phyloP scores from a whole-genome alignment of 2,797 vertebrate genomes.

The Sebastes vulpes region DNA sequence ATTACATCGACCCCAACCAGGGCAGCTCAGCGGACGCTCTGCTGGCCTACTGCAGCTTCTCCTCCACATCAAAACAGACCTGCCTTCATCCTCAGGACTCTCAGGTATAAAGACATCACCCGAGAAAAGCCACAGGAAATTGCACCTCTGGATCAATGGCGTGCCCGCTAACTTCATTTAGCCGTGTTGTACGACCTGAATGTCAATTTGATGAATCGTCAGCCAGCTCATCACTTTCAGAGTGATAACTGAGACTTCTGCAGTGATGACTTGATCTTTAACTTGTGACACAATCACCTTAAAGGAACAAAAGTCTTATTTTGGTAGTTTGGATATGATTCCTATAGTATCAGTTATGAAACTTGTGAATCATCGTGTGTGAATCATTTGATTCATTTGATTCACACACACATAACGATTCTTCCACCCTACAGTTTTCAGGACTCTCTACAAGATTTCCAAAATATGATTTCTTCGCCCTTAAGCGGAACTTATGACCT shows the following conservation, averaged over 20 bases:
- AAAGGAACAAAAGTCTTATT: not conserved
- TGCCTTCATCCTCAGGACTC: constrained; percentile 86
- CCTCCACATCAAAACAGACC: constrained; percentile 84
- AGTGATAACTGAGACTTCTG: not conserved
- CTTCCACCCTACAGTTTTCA: not conserved
- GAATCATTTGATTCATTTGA: too few species aligned
- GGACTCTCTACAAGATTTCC: not conserved
- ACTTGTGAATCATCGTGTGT: too few species aligned
- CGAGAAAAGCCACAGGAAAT: constrained; percentile 1
- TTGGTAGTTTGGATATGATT: not conserved
- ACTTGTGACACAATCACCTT: not conserved
- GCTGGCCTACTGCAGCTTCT: constrained; percentile 92
- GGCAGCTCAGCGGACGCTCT: constrained; percentile 89
- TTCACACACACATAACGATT: not conserved
- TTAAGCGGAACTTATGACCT: too few species aligned
- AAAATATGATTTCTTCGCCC: not conserved
- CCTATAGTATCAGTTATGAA: not conserved
- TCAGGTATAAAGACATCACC: constrained; percentile 80
- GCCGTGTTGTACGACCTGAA: not conserved
- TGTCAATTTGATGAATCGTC: not conserved
- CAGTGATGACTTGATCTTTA: not conserved
- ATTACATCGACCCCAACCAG: constrained; percentile 95
- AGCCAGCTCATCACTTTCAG: not conserved
- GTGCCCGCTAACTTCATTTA: not conserved
- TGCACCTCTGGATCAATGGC: constrained; percentile 1